Conservation (phyloP, 2,888 invertebrate species). For the Erebia ligea region DNA sequence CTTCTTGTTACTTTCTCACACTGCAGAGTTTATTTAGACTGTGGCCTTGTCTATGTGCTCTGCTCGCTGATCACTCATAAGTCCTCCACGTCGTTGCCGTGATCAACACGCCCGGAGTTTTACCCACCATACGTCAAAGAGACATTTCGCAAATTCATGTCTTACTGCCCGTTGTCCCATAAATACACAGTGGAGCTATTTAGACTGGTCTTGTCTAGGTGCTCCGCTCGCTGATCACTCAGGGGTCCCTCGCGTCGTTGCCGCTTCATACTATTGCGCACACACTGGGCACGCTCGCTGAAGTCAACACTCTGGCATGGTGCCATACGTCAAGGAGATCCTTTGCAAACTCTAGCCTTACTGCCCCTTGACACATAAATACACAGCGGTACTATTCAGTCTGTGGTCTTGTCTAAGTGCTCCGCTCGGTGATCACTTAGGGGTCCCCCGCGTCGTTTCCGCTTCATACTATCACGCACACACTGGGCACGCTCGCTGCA, state of each 20-base stretch:
- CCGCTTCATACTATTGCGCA: constrained; percentile 64
- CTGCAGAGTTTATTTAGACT: not conserved
- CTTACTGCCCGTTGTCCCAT: too few relatives aligned
- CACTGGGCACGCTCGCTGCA: constrained; percentile 65
- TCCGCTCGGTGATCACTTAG: constrained; percentile 88
- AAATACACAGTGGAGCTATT: too few relatives aligned
- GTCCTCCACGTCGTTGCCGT: constrained; percentile 86
- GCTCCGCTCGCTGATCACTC: constrained; percentile 88
- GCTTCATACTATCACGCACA: too few relatives aligned
- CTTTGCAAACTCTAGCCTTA: too few relatives aligned
- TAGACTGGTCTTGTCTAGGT: constrained; percentile 80
- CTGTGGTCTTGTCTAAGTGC: constrained; percentile 75
- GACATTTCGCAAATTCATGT: too few relatives aligned
- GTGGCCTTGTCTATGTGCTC: constrained; percentile 82
- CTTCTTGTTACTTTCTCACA: not conserved
- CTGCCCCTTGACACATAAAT: too few relatives aligned
- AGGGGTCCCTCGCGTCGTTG: constrained; percentile 84
- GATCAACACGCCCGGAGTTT: constrained; percentile 93
- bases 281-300: too few relatives aligned
- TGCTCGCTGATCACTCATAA: constrained; percentile 88
- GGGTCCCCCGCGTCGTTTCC: constrained; percentile 86
- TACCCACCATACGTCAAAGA: too few relatives aligned
- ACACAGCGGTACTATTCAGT: too few relatives aligned
- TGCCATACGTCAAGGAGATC: too few relatives aligned
- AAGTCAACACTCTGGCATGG: constrained; percentile 93